A percentile compares a stretch with the other conserved stretches of the same genome.
Conservation (phyloP, 2,113 vertebrate species). For the Ptilonorhynchus violaceus region DNA sequence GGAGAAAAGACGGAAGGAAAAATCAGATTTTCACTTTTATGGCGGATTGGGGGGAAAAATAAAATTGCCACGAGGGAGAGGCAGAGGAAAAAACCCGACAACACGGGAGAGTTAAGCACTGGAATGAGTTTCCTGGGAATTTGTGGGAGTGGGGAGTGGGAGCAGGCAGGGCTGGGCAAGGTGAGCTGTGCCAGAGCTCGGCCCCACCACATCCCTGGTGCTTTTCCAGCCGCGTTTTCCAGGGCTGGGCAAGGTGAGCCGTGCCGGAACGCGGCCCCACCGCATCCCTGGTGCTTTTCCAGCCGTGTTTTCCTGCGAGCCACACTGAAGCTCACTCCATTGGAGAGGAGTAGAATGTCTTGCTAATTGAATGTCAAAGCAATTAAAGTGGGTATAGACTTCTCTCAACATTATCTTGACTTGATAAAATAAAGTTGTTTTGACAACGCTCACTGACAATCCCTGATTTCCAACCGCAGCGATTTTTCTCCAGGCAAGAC, state of each 20-base stretch:
- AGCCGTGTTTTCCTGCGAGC: constrained; percentile 22
- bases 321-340: constrained; percentile 42
- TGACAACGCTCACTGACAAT: constrained; percentile 54
- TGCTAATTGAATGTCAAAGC: constrained; percentile 69
- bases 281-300: background rate
- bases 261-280: too few relatives aligned
- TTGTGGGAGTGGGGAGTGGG: background rate
- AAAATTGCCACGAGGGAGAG: background rate
- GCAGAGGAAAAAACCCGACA: background rate
- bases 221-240: too few relatives aligned
- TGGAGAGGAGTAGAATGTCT: constrained; percentile 48
- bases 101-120: background rate
- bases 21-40: background rate
- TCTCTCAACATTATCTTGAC: constrained; percentile 55
- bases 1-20: background rate
- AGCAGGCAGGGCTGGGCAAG: background rate
- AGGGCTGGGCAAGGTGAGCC: too few relatives aligned
- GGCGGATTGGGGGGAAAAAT: background rate
- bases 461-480: background rate
- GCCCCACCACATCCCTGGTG: too few relatives aligned
- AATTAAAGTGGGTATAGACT: constrained; percentile 59
- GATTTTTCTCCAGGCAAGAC: constrained; percentile 26
- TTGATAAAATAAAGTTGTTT: constrained; percentile 67
- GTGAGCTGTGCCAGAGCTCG: too few relatives aligned
- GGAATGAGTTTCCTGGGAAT: background rate